phyloP scores from a whole-genome alignment of 2,888 invertebrate genomes.

The Melanargia galathea region DNA sequence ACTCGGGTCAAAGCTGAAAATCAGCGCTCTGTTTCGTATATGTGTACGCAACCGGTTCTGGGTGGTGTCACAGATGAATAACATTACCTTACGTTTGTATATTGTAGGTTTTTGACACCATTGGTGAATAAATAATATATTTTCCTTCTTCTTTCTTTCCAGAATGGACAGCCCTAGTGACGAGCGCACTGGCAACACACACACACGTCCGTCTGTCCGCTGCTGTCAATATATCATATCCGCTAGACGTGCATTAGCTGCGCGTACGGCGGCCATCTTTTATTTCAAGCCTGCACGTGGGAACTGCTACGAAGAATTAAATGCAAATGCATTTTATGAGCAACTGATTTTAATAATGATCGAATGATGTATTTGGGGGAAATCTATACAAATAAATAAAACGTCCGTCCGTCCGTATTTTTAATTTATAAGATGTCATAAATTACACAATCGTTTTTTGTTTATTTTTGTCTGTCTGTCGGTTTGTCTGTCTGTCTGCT shows the following conservation, averaged over 20 bases:
- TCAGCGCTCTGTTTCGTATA: too few relatives aligned
- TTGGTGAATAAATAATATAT: too few relatives aligned
- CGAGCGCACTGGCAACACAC: conserved; percentile 36
- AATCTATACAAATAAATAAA: conserved; percentile 1
- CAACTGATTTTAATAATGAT: conserved; percentile 30
- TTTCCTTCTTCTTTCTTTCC: neutral
- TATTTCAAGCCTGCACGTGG: conserved; percentile 61
- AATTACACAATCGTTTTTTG: too few relatives aligned
- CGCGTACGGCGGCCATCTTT: conserved; percentile 66
- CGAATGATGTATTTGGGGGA: conserved; percentile 23
- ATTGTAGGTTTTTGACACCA: too few relatives aligned
- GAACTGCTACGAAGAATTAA: conserved; percentile 35
- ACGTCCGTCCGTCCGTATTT: too few relatives aligned
- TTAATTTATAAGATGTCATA: too few relatives aligned
- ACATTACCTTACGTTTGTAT: too few relatives aligned
- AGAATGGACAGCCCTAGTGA: conserved; percentile 26
- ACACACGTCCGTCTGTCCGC: conserved; percentile 58
- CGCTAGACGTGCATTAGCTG: conserved; percentile 67
- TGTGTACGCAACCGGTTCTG: too few relatives aligned
- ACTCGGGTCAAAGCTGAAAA: too few relatives aligned
- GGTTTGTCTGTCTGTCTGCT: too few relatives aligned
- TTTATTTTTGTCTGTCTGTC: too few relatives aligned
- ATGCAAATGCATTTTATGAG: conserved; percentile 32
- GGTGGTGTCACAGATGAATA: too few relatives aligned
- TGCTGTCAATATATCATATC: conserved; percentile 74